Percentiles rank a stretch among this genome's conserved stretches.
Evolutionary conservation across 2,888 invertebrate species (phyloP).

Genomic region (Drosophila koepferae): DNA sequence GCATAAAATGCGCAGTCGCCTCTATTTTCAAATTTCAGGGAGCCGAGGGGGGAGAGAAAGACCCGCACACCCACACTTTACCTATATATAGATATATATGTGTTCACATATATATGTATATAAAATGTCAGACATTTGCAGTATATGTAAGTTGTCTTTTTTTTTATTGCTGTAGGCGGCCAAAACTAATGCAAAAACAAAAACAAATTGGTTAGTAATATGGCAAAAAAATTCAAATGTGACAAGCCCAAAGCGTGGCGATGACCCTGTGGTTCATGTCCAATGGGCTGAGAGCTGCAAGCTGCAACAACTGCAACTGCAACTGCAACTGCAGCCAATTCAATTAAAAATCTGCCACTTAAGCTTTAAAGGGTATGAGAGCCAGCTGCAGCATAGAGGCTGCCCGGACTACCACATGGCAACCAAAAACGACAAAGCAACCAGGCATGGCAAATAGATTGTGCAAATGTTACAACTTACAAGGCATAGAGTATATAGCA

Average conservation of each 20-base stretch:
- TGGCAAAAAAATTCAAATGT: conserved; percentile 52
- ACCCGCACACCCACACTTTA: neutral
- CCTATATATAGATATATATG: conserved; percentile 9
- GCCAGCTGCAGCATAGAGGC: neutral
- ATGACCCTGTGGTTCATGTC: conserved; percentile 14
- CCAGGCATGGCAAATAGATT: conserved; percentile 30
- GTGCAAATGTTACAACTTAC: neutral
- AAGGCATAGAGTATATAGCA: neutral
- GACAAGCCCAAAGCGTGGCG: conserved; percentile 17
- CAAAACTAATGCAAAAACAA: conserved; percentile 80
- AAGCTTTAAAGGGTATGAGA: conserved; percentile 58
- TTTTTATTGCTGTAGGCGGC: conserved; percentile 31
- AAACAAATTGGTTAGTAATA: conserved; percentile 69
- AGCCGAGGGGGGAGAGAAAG: too few relatives aligned
- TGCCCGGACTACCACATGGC: conserved; percentile 26
- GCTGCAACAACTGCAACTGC: conserved; percentile 38
- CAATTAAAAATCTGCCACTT: conserved; percentile 82
- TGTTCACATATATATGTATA: conserved; percentile 29
- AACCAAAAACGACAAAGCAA: conserved; percentile 29
- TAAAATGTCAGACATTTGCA: conserved; percentile 7
- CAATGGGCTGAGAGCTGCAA: conserved; percentile 33
- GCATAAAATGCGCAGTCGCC: conserved; percentile 76
- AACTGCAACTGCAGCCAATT: conserved; percentile 76
- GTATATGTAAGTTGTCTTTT: conserved; percentile 53
- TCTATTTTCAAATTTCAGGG: conserved; percentile 71